A percentile compares a stretch with the other conserved stretches of the same genome.
Evolutionary conservation across 2,113 vertebrate genomes (phyloP).

Genomic region (Antennarius striatus): DNA sequence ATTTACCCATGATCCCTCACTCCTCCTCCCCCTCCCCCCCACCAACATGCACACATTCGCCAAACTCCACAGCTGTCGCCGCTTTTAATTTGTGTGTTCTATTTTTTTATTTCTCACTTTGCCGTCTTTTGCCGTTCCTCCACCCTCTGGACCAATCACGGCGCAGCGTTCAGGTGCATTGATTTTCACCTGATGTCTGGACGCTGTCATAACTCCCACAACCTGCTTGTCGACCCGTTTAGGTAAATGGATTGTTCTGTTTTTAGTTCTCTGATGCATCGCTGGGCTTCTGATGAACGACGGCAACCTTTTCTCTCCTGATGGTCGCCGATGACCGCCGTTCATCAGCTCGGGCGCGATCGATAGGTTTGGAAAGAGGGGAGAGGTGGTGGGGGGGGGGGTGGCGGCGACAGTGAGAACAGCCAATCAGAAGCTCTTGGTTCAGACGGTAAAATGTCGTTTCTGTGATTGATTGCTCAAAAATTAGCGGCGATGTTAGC

Average conservation of each 20-base stretch:
- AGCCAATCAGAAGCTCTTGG: neutral
- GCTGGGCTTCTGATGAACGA: slow-evolving; percentile 54
- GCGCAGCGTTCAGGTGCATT: slow-evolving; percentile 10
- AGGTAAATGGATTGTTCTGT: slow-evolving; percentile 47
- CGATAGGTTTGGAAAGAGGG: slow-evolving; percentile 21
- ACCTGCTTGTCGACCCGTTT: slow-evolving; percentile 33
- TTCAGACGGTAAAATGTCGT: neutral
- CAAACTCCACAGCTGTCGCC: slow-evolving; percentile 36
- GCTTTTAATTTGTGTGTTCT: slow-evolving; percentile 41
- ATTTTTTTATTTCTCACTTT: slow-evolving; percentile 25
- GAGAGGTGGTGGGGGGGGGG: too few relatives aligned
- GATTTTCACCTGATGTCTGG: slow-evolving; percentile 41
- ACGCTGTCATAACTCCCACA: slow-evolving; percentile 44
- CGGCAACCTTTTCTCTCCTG: slow-evolving; percentile 59
- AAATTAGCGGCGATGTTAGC: neutral
- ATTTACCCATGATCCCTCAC: slow-evolving; percentile 45
- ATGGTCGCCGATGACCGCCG: slow-evolving; percentile 52
- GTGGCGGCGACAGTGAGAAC: too few relatives aligned
- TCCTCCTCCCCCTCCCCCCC: slow-evolving; percentile 9
- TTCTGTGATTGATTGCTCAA: neutral
- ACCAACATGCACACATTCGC: slow-evolving; percentile 24
- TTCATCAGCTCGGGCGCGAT: slow-evolving; percentile 42
- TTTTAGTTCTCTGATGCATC: slow-evolving; percentile 44
- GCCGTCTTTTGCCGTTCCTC: slow-evolving; percentile 4
- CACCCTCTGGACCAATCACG: neutral